These are phyloP conservation scores for Rissa tridactyla DNA, from an alignment of 2,113 vertebrate genomes.

Conservation along the genomic window DNA sequence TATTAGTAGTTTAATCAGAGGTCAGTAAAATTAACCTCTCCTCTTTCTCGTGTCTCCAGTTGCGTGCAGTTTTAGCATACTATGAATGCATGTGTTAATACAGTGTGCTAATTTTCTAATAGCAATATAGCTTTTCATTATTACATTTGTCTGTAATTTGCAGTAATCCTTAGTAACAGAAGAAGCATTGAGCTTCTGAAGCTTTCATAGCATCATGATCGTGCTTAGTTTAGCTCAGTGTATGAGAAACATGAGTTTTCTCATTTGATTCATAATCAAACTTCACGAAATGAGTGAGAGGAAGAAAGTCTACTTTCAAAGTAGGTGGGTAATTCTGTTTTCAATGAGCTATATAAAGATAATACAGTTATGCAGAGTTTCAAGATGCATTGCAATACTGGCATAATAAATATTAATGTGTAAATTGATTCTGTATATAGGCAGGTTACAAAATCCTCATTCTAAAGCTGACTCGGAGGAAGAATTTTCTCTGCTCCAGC, in stretches of 20 bases:
- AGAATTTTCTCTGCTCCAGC: neutral
- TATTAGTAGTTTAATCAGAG: neutral
- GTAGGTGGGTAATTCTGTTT: neutral
- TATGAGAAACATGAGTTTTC: neutral
- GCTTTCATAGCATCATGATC: neutral
- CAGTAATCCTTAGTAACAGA: neutral
- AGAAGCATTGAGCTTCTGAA: neutral
- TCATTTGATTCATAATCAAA: neutral
- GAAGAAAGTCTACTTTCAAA: neutral
- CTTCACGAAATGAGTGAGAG: neutral
- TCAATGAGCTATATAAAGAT: neutral
- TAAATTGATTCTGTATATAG: neutral
- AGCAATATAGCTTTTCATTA: neutral
- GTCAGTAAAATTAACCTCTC: neutral
- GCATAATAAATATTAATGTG: neutral
- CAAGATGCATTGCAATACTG: neutral
- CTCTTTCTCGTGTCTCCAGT: neutral
- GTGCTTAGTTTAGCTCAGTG: neutral
- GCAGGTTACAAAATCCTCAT: neutral
- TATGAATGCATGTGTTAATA: neutral
- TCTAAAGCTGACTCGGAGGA: neutral
- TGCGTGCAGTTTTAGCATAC: neutral
- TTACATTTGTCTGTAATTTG: neutral
- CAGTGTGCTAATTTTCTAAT: neutral
- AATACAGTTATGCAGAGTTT: neutral